phyloP scores from a whole-genome alignment of 1,140 invertebrate genomes.

The Camponotus pennsylvanicus region DNA sequence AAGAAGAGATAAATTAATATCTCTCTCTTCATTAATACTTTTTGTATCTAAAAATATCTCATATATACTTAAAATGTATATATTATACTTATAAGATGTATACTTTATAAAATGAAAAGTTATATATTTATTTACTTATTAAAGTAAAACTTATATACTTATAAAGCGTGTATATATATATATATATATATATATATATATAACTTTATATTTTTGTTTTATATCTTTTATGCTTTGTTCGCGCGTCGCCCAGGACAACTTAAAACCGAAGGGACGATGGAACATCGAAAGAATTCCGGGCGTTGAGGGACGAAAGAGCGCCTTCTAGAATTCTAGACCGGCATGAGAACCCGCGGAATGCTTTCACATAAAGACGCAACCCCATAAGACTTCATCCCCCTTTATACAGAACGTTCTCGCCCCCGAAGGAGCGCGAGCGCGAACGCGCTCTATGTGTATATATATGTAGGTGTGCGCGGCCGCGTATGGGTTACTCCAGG shows the following conservation, averaged over 20 bases:
- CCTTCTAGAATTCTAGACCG: conserved; percentile 80
- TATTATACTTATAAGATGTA: not conserved
- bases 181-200: too few relatives aligned
- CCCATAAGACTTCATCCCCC: conserved; percentile 83
- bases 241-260: conserved; percentile 8
- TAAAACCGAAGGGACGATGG: conserved; percentile 43
- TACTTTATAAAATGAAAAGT: too few relatives aligned
- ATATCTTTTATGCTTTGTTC: conserved; percentile 43
- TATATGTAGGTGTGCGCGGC: not conserved
- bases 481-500: conserved; percentile 60
- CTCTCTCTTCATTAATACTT: not conserved
- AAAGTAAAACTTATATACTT: too few relatives aligned
- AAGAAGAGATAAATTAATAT: not conserved
- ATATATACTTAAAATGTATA: too few relatives aligned
- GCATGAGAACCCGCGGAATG: conserved; percentile 83
- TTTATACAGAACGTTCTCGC: conserved; percentile 80
- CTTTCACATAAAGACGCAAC: conserved; percentile 80
- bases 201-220: conserved; percentile 26
- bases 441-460: not conserved
- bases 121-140: too few relatives aligned
- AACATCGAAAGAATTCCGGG: conserved; percentile 56
- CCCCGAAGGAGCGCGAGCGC: conserved; percentile 63
- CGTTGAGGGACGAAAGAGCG: not conserved
- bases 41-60: not conserved
- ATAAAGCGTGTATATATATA: too few relatives aligned